phyloP scores from a whole-genome alignment of 2,797 vertebrate genomes.

The Halcyon chelicuti region DNA sequence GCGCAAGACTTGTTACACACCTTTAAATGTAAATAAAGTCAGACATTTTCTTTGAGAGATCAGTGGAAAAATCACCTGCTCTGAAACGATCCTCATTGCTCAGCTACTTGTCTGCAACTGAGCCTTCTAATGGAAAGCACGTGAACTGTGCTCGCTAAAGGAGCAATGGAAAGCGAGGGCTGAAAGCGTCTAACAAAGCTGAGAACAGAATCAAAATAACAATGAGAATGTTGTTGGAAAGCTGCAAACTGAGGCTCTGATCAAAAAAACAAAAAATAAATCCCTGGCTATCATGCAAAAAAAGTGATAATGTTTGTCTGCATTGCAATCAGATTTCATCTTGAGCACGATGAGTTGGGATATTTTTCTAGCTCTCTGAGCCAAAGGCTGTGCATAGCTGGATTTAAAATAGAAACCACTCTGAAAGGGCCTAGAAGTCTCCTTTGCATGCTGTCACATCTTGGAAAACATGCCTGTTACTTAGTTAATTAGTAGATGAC shows the following conservation, averaged over 20 bases:
- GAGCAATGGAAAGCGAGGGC: not conserved
- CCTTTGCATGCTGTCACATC: not conserved
- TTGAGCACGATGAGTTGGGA: not conserved
- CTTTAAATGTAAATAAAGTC: not conserved
- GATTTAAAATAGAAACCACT: constrained; percentile 27
- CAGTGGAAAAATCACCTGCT: not conserved
- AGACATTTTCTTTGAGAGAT: not conserved
- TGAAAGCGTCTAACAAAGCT: not conserved
- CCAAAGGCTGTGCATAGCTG: not conserved
- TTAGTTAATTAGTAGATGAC: constrained; percentile 54
- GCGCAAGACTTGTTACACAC: not conserved
- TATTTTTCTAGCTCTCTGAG: not conserved
- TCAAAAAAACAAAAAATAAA: not conserved
- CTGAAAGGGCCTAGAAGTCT: constrained; percentile 23
- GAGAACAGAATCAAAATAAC: not conserved
- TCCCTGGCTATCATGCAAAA: not conserved
- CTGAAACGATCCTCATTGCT: not conserved
- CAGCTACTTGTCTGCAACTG: not conserved
- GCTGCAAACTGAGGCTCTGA: not conserved
- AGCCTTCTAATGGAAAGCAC: not conserved
- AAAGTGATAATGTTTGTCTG: not conserved
- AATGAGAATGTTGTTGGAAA: not conserved
- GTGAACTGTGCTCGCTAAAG: not conserved
- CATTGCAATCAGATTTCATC: not conserved
- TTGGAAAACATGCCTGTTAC: not conserved